Percentiles rank a stretch among this genome's conserved stretches.
These are phyloP conservation scores for Hydropsyche tenuis DNA, from an alignment of 1,140 invertebrate genomes.

Conservation along the genomic window DNA sequence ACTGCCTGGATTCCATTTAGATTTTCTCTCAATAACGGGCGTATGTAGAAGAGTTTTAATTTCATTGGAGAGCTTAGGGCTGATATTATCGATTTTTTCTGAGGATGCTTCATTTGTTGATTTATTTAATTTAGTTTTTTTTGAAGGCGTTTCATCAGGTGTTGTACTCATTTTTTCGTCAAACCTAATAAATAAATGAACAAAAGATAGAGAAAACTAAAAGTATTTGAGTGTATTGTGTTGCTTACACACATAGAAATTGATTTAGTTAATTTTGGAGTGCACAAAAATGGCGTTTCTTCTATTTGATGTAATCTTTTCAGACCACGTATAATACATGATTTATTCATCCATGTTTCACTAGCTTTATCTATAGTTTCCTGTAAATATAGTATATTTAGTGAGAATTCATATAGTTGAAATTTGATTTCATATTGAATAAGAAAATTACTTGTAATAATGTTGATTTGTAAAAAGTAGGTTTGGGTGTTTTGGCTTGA, in stretches of 20 bases:
- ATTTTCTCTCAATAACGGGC: conserved; percentile 40
- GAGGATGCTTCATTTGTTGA: neutral
- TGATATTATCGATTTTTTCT: conserved; percentile 28
- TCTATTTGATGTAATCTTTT: conserved; percentile 57
- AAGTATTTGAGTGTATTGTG: neutral
- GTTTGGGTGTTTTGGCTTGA: conserved; percentile 56
- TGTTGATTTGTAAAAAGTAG: conserved; percentile 59
- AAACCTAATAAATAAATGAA: neutral
- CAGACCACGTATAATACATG: conserved; percentile 54
- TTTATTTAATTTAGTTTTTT: conserved; percentile 51
- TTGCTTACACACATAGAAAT: conserved; percentile 18
- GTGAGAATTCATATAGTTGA: neutral
- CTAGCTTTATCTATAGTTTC: conserved; percentile 61
- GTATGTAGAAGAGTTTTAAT: conserved; percentile 54
- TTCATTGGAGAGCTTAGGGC: conserved; percentile 52
- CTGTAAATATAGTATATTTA: conserved; percentile 45
- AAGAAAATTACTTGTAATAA: conserved; percentile 57
- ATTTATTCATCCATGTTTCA: conserved; percentile 59
- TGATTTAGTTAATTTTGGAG: conserved; percentile 54
- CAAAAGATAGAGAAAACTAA: neutral
- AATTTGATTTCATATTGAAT: conserved; percentile 1
- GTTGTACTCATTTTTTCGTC: conserved; percentile 47
- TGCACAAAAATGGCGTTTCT: conserved; percentile 61
- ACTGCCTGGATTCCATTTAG: conserved; percentile 49
- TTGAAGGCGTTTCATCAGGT: conserved; percentile 52